Evolutionary conservation across 2,888 invertebrate genomes (phyloP).

Genomic region (Hirtodrosophila trivittata): DNA sequence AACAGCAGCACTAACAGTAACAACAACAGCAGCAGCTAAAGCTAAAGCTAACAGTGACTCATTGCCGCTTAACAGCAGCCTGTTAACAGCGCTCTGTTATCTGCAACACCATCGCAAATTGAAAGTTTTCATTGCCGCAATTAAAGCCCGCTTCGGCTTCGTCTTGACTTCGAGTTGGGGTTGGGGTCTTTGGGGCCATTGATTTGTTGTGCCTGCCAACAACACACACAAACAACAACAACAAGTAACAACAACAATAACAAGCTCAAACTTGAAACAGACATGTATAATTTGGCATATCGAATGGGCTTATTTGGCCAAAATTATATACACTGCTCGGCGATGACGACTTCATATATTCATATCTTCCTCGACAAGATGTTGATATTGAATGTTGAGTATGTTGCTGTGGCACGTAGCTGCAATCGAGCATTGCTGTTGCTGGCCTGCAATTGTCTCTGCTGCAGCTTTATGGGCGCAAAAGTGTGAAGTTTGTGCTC

Average conservation of each 20-base stretch:
- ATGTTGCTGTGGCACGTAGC: slow-evolving; percentile 44
- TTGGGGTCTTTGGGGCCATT: slow-evolving; percentile 32
- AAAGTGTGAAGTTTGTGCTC: slow-evolving; percentile 74
- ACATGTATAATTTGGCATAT: slow-evolving; percentile 65
- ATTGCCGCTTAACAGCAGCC: slow-evolving; percentile 42
- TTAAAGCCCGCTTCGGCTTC: slow-evolving; percentile 59
- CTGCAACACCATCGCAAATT: slow-evolving; percentile 73
- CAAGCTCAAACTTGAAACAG: neutral
- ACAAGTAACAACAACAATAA: slow-evolving; percentile 5
- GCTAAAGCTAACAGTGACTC: slow-evolving; percentile 60
- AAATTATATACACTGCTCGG: slow-evolving; percentile 67
- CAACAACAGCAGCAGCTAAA: slow-evolving; percentile 15
- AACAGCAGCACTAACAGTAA: slow-evolving; percentile 30
- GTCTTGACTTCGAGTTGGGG: no score
- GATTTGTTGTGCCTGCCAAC: slow-evolving; percentile 47
- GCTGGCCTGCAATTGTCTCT: slow-evolving; percentile 36
- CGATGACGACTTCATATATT: slow-evolving; percentile 73
- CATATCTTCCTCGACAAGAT: slow-evolving; percentile 4
- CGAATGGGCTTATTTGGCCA: slow-evolving; percentile 69
- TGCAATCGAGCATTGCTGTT: slow-evolving; percentile 35
- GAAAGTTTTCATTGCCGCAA: slow-evolving; percentile 64
- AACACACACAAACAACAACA: slow-evolving; percentile 16
- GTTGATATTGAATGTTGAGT: slow-evolving; percentile 24
- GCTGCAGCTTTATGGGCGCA: slow-evolving; percentile 48
- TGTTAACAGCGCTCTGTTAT: slow-evolving; percentile 69